Base-by-base conservation (phyloP, 2,113 vertebrate genomes). In the Eleginops maclovinus region DNA sequence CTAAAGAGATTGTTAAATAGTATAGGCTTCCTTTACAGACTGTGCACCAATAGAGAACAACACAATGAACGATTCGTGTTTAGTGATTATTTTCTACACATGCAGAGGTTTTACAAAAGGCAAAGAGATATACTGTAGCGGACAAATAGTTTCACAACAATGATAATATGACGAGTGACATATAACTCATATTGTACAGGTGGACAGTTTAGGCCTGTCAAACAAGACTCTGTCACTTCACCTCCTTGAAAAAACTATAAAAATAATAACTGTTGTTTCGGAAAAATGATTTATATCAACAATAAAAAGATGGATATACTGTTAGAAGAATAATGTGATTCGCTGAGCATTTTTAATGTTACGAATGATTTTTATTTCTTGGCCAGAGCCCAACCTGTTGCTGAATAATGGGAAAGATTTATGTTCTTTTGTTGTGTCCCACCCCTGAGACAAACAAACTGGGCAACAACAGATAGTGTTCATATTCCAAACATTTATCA, bases 401-500 rank as follows among this genome's bases (percentile, higher is more conserved):
- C 26, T 74, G 58, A 51, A 62, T 67, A 75, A 76, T 47, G 7
- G 47, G 15, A 53, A 71, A 74, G 36, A 68, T 59, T 76, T 36
- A 87, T 69, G 75, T 50, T 41, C 40, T 83, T 75, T 82, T 76
- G 63, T 53, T 62, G 4, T n/a, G 26, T 81, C 43, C 59, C 53
- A 70, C 59, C 69, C 60, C 75, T 0, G 36, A 59, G 68, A 84
- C 51, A 79, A 76, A 79, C 66, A 67, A 76, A 67, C 28, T 19
- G 53, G 50, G 51, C 70, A 83, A 61, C 50, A 77, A 79, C 24
- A 67, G 76, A 55, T 22, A 7, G 40, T 73, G 63, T 61, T 85
- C 62, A 43, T 66, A 55, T 75, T 75, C 24, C 71, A 77, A 51
- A 77, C 54, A 80, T 84, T 74, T 65, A 90, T 50, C 28, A 61